These are phyloP conservation scores for Clarias batrachus DNA, from an alignment of 2,113 vertebrate genomes.

Conservation along the genomic window DNA sequence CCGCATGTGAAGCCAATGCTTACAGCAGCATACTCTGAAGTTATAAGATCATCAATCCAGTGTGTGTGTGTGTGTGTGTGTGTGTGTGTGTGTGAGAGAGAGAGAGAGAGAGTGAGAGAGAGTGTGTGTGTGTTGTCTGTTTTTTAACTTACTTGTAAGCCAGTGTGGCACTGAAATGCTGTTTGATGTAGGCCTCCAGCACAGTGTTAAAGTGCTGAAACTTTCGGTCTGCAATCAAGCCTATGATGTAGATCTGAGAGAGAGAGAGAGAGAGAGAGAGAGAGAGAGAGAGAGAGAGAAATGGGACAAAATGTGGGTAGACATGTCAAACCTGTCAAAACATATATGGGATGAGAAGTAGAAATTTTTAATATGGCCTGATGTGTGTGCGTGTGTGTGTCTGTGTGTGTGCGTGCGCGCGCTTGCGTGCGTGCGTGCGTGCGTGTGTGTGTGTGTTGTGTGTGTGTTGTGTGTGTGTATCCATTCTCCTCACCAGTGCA, in stretches of 20 bases:
- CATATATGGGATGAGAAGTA: background rate
- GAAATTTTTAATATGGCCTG: background rate
- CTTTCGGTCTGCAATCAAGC: slow-evolving; percentile 93
- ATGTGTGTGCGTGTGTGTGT: background rate
- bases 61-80: background rate
- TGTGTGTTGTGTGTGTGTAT: too few relatives aligned
- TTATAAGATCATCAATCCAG: slow-evolving; percentile 15
- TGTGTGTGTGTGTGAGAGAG: slow-evolving; percentile 18
- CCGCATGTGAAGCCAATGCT: slow-evolving; percentile 9
- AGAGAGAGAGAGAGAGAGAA: background rate
- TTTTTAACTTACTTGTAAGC: slow-evolving; percentile 90
- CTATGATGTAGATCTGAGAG: slow-evolving; percentile 91
- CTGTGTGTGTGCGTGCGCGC: background rate
- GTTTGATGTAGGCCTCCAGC: slow-evolving; percentile 95
- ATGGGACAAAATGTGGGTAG: background rate
- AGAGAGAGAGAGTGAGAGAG: slow-evolving; percentile 19
- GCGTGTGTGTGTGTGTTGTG: background rate
- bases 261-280: background rate
- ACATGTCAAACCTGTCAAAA: background rate
- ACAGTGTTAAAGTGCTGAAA: slow-evolving; percentile 98
- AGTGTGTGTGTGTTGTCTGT: slow-evolving; percentile 3
- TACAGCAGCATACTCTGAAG: slow-evolving; percentile 2
- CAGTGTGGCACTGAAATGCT: slow-evolving; percentile 94
- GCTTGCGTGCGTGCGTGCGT: too few relatives aligned
- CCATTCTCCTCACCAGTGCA: slow-evolving; percentile 85